Percentiles rank a stretch among this genome's conserved stretches.
These are phyloP conservation scores for Crocodylus rhombifer DNA, from an alignment of 2,797 vertebrate genomes.

Conservation along the genomic window DNA sequence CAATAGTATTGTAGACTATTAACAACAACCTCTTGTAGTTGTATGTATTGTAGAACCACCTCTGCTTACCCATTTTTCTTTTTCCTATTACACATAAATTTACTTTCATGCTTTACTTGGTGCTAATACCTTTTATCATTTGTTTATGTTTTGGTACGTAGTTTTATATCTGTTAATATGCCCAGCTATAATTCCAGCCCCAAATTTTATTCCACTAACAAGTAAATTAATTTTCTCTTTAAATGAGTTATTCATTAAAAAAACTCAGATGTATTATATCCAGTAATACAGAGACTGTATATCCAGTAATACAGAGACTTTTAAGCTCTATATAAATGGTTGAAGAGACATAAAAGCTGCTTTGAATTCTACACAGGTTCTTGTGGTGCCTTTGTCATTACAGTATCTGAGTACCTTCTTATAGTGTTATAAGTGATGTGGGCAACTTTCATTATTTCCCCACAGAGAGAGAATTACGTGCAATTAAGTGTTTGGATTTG, in stretches of 20 bases:
- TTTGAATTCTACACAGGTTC: conserved; percentile 1
- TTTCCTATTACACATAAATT: conserved; percentile 56
- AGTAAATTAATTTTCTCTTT: conserved; percentile 22
- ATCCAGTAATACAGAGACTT: neutral
- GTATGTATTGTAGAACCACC: conserved; percentile 34
- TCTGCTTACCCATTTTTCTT: conserved; percentile 34
- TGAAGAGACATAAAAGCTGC: conserved; percentile 35
- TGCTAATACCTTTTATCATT: conserved; percentile 28
- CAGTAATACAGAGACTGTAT: too few species aligned
- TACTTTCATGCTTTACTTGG: conserved; percentile 29
- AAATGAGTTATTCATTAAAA: conserved; percentile 15
- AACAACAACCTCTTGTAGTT: neutral
- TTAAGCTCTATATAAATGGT: conserved; percentile 28
- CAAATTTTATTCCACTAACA: conserved; percentile 16
- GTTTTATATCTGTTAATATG: conserved; percentile 2
- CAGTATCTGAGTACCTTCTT: neutral
- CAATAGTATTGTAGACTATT: conserved; percentile 66
- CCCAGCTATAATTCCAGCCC: conserved; percentile 1
- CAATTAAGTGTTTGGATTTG: conserved; percentile 62
- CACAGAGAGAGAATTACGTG: conserved; percentile 53
- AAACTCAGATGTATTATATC: neutral
- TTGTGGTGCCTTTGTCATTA: neutral
- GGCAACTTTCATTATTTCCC: conserved; percentile 59
- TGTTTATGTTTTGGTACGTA: conserved; percentile 3
- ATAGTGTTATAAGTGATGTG: conserved; percentile 49